Evolutionary conservation across 2,797 vertebrate genomes (phyloP).

Genomic region (Prunella strophiata): DNA sequence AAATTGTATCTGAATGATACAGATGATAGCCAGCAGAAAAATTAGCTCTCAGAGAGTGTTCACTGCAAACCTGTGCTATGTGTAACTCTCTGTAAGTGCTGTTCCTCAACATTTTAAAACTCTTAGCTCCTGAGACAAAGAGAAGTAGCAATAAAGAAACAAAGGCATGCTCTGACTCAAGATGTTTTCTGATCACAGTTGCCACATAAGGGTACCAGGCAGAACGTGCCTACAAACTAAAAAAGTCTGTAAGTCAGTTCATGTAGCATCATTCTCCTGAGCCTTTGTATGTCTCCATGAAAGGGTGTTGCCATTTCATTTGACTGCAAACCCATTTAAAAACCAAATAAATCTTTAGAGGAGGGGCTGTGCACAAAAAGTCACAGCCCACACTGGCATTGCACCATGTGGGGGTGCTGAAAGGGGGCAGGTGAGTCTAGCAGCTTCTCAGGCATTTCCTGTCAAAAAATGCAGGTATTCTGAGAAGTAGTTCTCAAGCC

Average conservation of each 20-base stretch:
- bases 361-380: not conserved
- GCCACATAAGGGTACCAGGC: not conserved
- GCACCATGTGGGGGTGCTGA: rapidly evolving
- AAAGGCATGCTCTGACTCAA: not conserved
- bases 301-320: not conserved
- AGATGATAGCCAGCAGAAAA: too few species aligned
- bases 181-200: not conserved
- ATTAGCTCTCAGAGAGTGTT: too few species aligned
- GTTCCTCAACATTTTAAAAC: not conserved
- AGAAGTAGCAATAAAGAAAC: not conserved
- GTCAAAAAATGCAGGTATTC: not conserved
- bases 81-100: not conserved
- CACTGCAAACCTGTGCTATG: too few species aligned
- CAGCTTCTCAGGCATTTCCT: not conserved
- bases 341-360: not conserved
- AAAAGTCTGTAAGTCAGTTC: not conserved
- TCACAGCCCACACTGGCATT: rapidly evolving
- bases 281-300: not conserved
- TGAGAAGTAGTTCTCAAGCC: not conserved
- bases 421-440: rapidly evolving
- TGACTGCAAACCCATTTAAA: not conserved
- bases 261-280: not conserved
- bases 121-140: not conserved
- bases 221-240: not conserved
- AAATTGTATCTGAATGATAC: too few species aligned